phyloP scores from a whole-genome alignment of 2,888 invertebrate species.

The Mythimna pallens region DNA sequence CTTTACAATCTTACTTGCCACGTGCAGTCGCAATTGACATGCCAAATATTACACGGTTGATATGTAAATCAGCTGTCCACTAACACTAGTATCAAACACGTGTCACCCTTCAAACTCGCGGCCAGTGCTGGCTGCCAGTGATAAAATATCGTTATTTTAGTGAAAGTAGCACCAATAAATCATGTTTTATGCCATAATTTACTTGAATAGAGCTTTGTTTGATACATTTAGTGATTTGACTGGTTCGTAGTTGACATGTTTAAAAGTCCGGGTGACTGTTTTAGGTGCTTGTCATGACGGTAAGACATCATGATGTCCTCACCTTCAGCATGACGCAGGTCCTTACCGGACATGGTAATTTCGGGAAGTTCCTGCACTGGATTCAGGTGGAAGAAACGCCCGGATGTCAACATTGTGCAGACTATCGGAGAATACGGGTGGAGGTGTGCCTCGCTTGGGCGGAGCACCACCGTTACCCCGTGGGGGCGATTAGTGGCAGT shows the following conservation, averaged over 20 bases:
- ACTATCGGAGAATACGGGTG: too few relatives aligned
- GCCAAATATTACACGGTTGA: constrained; percentile 32
- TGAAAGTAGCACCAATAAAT: constrained; percentile 59
- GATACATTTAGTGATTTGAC: constrained; percentile 44
- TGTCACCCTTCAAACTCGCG: constrained; percentile 52
- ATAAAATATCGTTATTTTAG: constrained; percentile 58
- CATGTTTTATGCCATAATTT: constrained; percentile 46
- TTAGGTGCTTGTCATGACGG: background rate
- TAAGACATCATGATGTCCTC: too few relatives aligned
- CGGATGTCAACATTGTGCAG: too few relatives aligned
- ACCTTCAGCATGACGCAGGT: too few relatives aligned
- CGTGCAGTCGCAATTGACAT: constrained; percentile 30
- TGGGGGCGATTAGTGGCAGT: too few relatives aligned
- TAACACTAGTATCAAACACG: constrained; percentile 47
- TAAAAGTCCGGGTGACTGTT: constrained; percentile 27
- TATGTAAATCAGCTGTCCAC: constrained; percentile 50
- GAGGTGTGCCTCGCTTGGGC: too few relatives aligned
- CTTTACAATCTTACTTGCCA: constrained; percentile 3
- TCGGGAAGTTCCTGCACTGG: too few relatives aligned
- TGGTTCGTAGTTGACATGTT: constrained; percentile 5
- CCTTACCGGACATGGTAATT: too few relatives aligned
- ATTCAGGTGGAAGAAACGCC: too few relatives aligned
- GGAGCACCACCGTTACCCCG: too few relatives aligned
- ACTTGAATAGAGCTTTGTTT: constrained; percentile 33
- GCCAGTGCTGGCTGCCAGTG: constrained; percentile 21